phyloP scores from a whole-genome alignment of 2,113 vertebrate species.

The Mesoclemmys tuberculata region DNA sequence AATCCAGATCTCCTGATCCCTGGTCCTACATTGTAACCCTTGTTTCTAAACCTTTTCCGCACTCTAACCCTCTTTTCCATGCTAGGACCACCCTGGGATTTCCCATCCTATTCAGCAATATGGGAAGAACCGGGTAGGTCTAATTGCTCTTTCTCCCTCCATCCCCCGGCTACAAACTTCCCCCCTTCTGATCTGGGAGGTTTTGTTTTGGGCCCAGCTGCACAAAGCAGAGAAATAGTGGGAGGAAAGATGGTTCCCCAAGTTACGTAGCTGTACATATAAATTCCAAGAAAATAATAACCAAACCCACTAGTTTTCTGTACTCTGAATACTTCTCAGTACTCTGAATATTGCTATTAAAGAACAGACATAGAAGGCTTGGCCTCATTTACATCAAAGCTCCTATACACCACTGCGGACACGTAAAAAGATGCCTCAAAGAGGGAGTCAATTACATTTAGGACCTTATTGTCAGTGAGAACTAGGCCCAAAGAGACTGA shows the following conservation, averaged over 20 bases:
- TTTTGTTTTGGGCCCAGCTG: neutral
- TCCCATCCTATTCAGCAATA: neutral
- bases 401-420: neutral
- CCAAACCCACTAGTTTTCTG: neutral
- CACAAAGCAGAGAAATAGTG: too few species aligned
- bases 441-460: fast-evolving
- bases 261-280: neutral
- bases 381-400: neutral
- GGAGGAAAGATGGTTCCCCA: neutral
- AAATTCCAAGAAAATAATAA: neutral
- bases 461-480: neutral
- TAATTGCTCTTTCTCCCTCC: too few species aligned
- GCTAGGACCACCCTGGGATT: neutral
- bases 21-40: neutral
- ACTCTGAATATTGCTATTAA: neutral
- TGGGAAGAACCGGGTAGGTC: neutral
- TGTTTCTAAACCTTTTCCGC: neutral
- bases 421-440: neutral
- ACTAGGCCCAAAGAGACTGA: neutral
- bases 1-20: neutral
- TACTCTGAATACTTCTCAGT: neutral
- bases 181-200: neutral
- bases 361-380: neutral
- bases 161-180: neutral
- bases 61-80: neutral